Evolutionary conservation across 1,140 invertebrate genomes (phyloP), one percentile per base, ranked within the genome.

Genomic region (Drosophila guanche): DNA sequence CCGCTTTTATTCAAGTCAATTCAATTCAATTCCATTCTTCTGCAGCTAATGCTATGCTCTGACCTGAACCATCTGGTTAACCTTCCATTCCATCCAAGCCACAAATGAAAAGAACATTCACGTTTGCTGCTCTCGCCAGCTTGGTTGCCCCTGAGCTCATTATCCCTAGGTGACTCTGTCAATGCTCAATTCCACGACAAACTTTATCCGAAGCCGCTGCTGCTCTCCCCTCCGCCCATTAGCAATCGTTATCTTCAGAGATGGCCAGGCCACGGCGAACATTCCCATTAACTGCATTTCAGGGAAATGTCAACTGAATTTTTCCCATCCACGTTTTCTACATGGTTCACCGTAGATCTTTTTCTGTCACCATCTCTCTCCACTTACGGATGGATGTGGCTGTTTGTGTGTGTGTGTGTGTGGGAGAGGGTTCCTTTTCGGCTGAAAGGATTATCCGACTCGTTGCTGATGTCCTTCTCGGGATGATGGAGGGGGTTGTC

Each of bases 261-360:
- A 55, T 54, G 48, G 42, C 65, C 65, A 67, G 8, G 43, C 51
- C 51, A 68, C 5, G 14, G 10, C 48, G 8, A 22, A 22, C 7
- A 61, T 68, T 79, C 45, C 78, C 67, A 83, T 83, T 83, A 83
- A 70, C 79, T 78, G 69, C 79, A 83, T 69, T 83, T 78, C 79
- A 83, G 74, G 47, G 58, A 59, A 78, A 83, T 61, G 74, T 78
- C 79, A 81, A 77, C 69, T 48, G 67, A 66, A 54, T 61, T 71
- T 65, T 63, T 10, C 54, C 56, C 23, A 42, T 63, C 25, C 54
- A 63, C 33, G 53, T 58, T 76, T 69, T 69, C 72, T 72, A 51
- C 65, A 42, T 76, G 65, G 55, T 40, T 58, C 54, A 59, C 55
- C 51, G 48, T 63, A 47, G 71, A 37, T 37, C 4, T 10, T 10